Percentiles rank a stretch among this genome's conserved stretches.
These are phyloP conservation scores for Sebastes vulpes DNA, from an alignment of 2,797 vertebrate genomes.

Conservation along the genomic window DNA sequence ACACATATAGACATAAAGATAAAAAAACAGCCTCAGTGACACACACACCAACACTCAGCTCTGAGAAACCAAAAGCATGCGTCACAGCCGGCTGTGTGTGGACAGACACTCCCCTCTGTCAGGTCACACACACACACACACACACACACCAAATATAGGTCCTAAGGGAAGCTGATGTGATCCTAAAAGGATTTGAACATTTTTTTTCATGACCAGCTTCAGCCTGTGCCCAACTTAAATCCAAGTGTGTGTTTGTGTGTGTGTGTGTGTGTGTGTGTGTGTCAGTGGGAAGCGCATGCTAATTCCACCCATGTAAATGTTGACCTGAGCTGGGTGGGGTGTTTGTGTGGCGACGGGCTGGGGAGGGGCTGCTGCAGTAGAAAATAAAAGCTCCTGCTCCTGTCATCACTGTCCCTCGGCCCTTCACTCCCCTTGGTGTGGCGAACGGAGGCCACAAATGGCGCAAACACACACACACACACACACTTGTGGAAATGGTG, in stretches of 20 bases:
- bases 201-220: slow-evolving; percentile 37
- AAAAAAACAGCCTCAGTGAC: slow-evolving; percentile 8
- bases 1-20: slow-evolving; percentile 1
- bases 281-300: slow-evolving; percentile 60
- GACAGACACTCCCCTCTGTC: slow-evolving; percentile 48
- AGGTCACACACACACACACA: slow-evolving; percentile 17
- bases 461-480: slow-evolving; percentile 14
- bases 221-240: slow-evolving; percentile 37
- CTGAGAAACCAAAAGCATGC: slow-evolving; percentile 63
- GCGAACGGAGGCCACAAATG: slow-evolving; percentile 47
- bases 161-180: slow-evolving; percentile 51
- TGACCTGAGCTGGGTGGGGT: slow-evolving; percentile 76
- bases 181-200: slow-evolving; percentile 35
- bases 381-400: slow-evolving; percentile 61
- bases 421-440: slow-evolving; percentile 47
- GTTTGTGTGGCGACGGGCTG: slow-evolving; percentile 62
- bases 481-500: slow-evolving; percentile 3
- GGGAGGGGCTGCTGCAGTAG: slow-evolving; percentile 54
- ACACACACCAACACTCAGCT: slow-evolving; percentile 34
- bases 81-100: slow-evolving; percentile 56
- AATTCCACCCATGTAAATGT: slow-evolving; percentile 78
- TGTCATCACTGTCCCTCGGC: slow-evolving; percentile 57
- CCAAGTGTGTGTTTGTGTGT: slow-evolving; percentile 16
- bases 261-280: slow-evolving; percentile 37
- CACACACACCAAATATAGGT: slow-evolving; percentile 44